A percentile compares a stretch with the other conserved stretches of the same genome.
Evolutionary conservation across 2,797 vertebrate species (phyloP).

Genomic region (Hapalemur alaotrensis): DNA sequence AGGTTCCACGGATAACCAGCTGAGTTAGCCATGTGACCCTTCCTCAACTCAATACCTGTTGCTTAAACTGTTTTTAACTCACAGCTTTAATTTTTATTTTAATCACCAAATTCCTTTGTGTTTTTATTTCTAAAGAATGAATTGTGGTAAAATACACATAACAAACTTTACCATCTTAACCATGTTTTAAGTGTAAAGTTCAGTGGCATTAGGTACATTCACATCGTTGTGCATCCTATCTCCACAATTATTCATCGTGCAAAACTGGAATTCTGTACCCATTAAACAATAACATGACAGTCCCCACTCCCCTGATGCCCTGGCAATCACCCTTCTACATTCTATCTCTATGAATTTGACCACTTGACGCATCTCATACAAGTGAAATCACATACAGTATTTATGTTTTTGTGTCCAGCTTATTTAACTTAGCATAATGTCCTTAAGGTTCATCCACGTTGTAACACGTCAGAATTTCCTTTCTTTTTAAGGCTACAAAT

Average conservation of each 20-base stretch:
- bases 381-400: not conserved
- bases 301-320: accelerated
- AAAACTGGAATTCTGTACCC: not conserved
- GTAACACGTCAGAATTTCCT: not conserved
- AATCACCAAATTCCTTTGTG: not conserved
- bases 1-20: not conserved
- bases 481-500: not conserved
- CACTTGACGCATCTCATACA: not conserved
- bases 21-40: not conserved
- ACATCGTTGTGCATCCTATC: too few relatives aligned
- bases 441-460: not conserved
- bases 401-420: not conserved
- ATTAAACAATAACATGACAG: not conserved
- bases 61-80: conserved; percentile 1
- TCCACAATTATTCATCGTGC: not conserved
- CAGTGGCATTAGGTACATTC: not conserved
- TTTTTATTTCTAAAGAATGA: not conserved
- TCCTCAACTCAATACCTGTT: not conserved
- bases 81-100: not conserved
- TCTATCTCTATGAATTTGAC: not conserved
- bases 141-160: not conserved
- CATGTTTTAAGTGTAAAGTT: not conserved
- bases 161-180: not conserved
- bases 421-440: not conserved
- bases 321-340: not conserved